Percentiles rank a stretch among this genome's conserved stretches.
Conservation (phyloP, 2,113 vertebrate genomes). For the Danio rerio region DNA sequence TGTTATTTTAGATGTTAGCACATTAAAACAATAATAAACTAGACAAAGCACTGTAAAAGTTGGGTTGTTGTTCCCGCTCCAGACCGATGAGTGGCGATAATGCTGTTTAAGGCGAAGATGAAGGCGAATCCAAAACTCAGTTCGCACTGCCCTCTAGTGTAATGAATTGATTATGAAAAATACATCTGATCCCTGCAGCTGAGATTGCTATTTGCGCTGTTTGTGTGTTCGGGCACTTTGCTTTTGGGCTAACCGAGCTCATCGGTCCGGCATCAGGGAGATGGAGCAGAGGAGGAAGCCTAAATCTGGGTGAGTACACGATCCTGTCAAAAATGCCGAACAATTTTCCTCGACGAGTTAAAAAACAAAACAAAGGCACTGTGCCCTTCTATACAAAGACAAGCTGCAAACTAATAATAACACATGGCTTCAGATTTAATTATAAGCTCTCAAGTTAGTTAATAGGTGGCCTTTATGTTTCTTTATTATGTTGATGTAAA, state of each 20-base stretch:
- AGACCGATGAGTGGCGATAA: constrained; percentile 1
- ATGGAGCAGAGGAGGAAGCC: background rate
- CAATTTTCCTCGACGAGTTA: background rate
- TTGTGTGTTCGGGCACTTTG: background rate
- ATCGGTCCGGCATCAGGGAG: background rate
- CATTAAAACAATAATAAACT: too few relatives aligned
- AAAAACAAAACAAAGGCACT: constrained; percentile 21
- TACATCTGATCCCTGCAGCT: constrained; percentile 3
- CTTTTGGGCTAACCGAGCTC: background rate
- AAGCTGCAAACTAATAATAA: constrained; percentile 2
- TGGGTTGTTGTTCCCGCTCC: background rate
- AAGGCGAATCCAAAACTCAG: background rate
- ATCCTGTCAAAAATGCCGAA: background rate
- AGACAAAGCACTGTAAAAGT: too few relatives aligned
- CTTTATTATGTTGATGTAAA: background rate
- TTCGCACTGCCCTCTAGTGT: constrained; percentile 35
- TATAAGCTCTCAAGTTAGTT: background rate
- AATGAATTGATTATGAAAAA: background rate
- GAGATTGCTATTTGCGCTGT: constrained; percentile 19
- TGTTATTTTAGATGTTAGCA: too few relatives aligned
- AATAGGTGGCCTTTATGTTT: background rate
- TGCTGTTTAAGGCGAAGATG: background rate
- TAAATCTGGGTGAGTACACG: constrained; percentile 5
- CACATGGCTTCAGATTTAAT: background rate
- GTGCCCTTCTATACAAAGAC: constrained; percentile 16